Evolutionary conservation across 2,888 invertebrate species (phyloP), one percentile per base, ranked within the genome.

Genomic region (Lordiphosa andalusiaca): DNA sequence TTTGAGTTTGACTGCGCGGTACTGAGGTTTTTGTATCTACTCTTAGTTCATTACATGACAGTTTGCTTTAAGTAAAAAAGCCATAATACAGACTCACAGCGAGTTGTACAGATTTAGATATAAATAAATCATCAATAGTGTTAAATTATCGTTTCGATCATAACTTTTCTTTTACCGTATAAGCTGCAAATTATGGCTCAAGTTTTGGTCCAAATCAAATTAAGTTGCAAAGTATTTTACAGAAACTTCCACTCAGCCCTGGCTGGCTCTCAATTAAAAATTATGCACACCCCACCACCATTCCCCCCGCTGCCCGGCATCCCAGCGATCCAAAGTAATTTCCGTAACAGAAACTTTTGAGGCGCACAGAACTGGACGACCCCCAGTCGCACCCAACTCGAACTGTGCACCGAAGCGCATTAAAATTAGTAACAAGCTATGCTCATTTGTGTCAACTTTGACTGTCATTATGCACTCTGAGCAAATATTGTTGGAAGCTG

Each of bases 371-470:
- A 48, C 39, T 53, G 35, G 39, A 21, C 25, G 46, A 38, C 37
- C 30, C 42, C 57, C n/a, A n/a, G n/a, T 23, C 25, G 53, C 47
- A 44, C 39, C 25, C 36, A 53, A 50, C 47, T 21, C 19, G 36
- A 44, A 56, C 70, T 68, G 73, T 72, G 64, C 83, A 59, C 46
- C 65, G 61, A 67, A 69, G 67, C 77, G 71, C 67, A 80, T 73
- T 81, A 71, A 81, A 81, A 81, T 85, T 80, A 82, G 83, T 80
- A 83, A 80, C 83, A 82, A 86, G 78, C 76, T 67, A 73, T 74
- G 80, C 86, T 86, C 86, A 86, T 86, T 86, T 86, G 75, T 77
- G 80, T 80, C 85, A 86, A 86, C 77, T 86, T 86, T 86, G 71
- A 73, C 77, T 82, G 85, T 76, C 86, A 86, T 82, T 86, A 83